Evolutionary conservation across 1,140 invertebrate species (phyloP).

Genomic region (Stenopsyche tienmushanensis): DNA sequence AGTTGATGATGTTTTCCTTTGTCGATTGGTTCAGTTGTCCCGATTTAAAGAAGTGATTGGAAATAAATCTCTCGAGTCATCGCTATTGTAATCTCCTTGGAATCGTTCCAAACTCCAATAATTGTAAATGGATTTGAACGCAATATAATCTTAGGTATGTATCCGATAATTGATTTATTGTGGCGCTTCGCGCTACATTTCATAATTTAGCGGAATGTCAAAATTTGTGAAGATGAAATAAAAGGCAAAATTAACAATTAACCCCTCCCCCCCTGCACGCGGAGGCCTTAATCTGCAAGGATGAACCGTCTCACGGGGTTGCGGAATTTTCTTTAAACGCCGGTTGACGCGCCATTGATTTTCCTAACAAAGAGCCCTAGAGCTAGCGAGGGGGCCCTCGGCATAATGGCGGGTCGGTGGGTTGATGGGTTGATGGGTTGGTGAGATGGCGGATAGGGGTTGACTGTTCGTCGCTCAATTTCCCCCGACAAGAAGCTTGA

Average conservation of each 20-base stretch:
- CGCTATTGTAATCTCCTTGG: neutral
- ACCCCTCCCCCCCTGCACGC: neutral
- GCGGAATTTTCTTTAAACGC: conserved; percentile 5
- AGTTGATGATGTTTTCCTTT: neutral
- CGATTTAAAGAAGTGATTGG: neutral
- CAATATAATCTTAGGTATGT: no score
- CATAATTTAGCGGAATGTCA: no score
- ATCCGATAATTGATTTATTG: no score
- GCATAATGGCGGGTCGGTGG: conserved; percentile 8
- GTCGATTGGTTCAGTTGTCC: neutral
- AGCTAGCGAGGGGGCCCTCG: neutral
- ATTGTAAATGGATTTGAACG: no score
- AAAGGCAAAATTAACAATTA: neutral
- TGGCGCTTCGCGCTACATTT: no score
- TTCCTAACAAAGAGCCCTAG: conserved; percentile 40
- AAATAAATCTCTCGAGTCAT: neutral
- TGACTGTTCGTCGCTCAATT: conserved; percentile 39
- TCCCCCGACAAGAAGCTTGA: conserved; percentile 39
- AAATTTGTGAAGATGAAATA: no score
- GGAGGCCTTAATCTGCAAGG: conserved; percentile 25
- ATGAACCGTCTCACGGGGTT: conserved; percentile 26
- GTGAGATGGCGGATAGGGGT: conserved; percentile 8
- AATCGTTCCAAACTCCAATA: neutral
- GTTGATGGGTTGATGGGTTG: neutral
- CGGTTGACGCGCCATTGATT: conserved; percentile 37